Conservation (phyloP, 2,797 vertebrate species). For the Okamejei kenojei region DNA sequence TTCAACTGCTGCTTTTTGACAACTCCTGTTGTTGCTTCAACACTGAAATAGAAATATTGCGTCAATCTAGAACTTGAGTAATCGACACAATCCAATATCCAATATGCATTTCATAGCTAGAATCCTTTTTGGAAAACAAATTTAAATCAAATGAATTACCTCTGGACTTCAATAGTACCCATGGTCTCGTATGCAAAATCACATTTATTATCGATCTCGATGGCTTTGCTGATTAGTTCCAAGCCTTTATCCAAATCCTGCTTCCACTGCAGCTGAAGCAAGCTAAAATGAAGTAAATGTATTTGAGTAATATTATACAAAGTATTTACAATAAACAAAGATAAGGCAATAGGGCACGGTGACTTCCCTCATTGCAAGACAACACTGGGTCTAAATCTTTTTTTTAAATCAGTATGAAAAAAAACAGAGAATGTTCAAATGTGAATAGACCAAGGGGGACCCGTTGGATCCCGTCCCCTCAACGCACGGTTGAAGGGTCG, state of each 20-base stretch:
- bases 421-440: neutral
- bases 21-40: too few species aligned
- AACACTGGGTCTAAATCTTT: neutral
- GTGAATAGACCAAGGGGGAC: too few species aligned
- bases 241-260: slow-evolving; percentile 93
- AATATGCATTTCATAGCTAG: neutral
- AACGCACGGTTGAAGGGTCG: too few species aligned
- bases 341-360: neutral
- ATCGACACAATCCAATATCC: neutral
- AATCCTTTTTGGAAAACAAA: neutral
- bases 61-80: neutral
- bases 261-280: slow-evolving; percentile 98
- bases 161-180: slow-evolving; percentile 98
- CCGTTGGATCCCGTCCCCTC: too few species aligned
- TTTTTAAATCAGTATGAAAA: neutral
- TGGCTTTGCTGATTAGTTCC: slow-evolving; percentile 95
- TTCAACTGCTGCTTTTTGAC: too few species aligned
- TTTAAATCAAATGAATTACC: slow-evolving; percentile 59
- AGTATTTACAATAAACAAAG: neutral
- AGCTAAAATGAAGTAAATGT: slow-evolving; percentile 54
- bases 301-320: neutral
- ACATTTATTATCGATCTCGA: slow-evolving; percentile 98
- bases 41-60: too few species aligned
- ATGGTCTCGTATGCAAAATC: slow-evolving; percentile 99
- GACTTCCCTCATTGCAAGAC: neutral